Base-by-base conservation (phyloP, 1,140 invertebrate genomes). In the Pogonognathellus flavescens region DNA sequence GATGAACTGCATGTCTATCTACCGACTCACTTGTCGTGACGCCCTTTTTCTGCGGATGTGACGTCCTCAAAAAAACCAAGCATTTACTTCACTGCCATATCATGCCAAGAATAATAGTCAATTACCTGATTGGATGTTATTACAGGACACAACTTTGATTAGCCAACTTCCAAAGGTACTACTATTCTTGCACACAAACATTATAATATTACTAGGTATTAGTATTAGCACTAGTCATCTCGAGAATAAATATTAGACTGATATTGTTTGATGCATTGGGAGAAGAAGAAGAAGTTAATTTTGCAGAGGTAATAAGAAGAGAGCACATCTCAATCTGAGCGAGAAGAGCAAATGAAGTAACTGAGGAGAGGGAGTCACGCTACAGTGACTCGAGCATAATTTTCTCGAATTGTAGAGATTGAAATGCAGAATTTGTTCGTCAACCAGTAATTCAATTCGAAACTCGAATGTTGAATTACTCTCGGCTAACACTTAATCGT, bases 101-200 rank as follows among this genome's bases (percentile, higher is more conserved):
- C 22, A 66, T 66, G 62, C 22, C 62, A 66, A 66, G 62, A 66
- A 66, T 66, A 31, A 66, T 66, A 66, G 25, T 66, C 62, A 66
- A 66, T 66, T 66, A 66, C 22, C 62, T 25, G 25, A 66, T 66
- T 25, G 22, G 9, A 25, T 25, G 22, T 41, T 41, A 41, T 41
- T 41, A 41, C 31, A 41, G 31, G 31, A 41, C 31, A 41, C 31
- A 41, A 41, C 31, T 41, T 41, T 41, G 31, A 41, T 41, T 41
- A 41, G n/a, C n/a, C 6, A 41, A 41, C 31, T 41, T 41, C 31
- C 31, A 41, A n/a, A n/a, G n/a, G n/a, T n/a, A n/a, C n/a, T n/a
- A n/a, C n/a, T 41, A 41, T 3, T 41, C 2, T 41, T 41, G 31
- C 31, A 41, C 31, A 41, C 31, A 41, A 41, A 41, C 31, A 41